A percentile compares a stretch with the other conserved stretches of the same genome.
These are phyloP conservation scores for Tupaia tana DNA, from an alignment of 2,113 vertebrate species.

Conservation along the genomic window DNA sequence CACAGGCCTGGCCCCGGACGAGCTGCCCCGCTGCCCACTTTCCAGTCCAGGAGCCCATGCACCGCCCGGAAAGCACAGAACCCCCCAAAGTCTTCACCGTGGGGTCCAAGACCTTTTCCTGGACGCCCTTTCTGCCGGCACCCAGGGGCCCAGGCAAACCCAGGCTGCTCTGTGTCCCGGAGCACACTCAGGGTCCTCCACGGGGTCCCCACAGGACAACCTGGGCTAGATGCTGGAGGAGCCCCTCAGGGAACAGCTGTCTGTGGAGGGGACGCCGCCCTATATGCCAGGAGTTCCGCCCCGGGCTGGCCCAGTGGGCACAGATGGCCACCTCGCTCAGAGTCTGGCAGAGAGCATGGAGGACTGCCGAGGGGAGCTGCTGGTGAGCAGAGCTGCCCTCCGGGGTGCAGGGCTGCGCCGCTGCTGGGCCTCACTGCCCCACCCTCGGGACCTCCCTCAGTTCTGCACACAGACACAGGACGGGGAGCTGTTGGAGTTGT, in stretches of 20 bases:
- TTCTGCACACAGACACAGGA: too few relatives aligned
- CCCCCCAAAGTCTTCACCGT: conserved; percentile 55
- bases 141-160: accelerated
- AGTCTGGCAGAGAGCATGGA: too few relatives aligned
- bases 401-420: conserved; percentile 87
- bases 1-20: not conserved
- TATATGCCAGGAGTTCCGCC: conserved; percentile 89
- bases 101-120: conserved; percentile 52
- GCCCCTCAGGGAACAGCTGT: not conserved
- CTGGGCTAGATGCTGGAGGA: accelerated
- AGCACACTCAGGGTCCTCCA: not conserved
- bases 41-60: not conserved
- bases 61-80: not conserved
- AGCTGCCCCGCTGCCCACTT: conserved; percentile 61
- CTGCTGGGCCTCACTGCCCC: too few relatives aligned
- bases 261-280: conserved; percentile 85
- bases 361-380: too few relatives aligned
- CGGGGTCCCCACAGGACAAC: not conserved
- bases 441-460: too few relatives aligned
- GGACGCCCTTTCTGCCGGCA: conserved; percentile 63
- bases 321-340: too few relatives aligned
- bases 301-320: conserved; percentile 64
- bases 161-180: accelerated
- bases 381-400: not conserved
- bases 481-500: too few relatives aligned